Evolutionary conservation across 2,797 vertebrate genomes (phyloP).

Genomic region (Phrynocephalus guinanensis): DNA sequence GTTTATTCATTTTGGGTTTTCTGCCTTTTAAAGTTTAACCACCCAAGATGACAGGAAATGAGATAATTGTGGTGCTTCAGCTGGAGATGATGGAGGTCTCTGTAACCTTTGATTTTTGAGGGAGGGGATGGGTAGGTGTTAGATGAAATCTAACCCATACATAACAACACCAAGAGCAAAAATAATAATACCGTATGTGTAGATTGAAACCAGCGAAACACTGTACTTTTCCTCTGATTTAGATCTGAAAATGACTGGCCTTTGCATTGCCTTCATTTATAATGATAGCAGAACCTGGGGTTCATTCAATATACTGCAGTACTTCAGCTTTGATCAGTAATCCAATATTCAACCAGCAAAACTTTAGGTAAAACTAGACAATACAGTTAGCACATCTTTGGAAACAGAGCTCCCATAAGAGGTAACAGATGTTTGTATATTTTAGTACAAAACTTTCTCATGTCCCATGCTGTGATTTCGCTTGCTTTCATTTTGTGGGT

Average conservation of each 20-base stretch:
- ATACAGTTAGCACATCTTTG: too few species aligned
- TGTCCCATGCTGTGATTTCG: too few species aligned
- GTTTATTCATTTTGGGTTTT: constrained; percentile 34
- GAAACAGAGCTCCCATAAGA: too few species aligned
- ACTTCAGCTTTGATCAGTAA: background rate
- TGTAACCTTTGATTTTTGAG: background rate
- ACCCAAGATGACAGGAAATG: constrained; percentile 34
- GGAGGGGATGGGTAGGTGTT: fast-evolving
- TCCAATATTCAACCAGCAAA: background rate
- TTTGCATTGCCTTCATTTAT: background rate
- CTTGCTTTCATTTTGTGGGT: too few species aligned
- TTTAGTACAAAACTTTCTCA: too few species aligned
- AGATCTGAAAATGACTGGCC: background rate
- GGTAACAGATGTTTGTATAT: too few species aligned
- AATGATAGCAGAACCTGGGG: constrained; percentile 1
- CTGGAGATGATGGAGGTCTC: constrained; percentile 23
- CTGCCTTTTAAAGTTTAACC: constrained; percentile 17
- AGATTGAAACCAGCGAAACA: constrained; percentile 11
- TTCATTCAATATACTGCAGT: constrained; percentile 7
- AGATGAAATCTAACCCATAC: constrained; percentile 28
- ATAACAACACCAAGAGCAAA: background rate
- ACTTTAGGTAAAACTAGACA: too few species aligned
- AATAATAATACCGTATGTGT: background rate
- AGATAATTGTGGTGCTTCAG: background rate
- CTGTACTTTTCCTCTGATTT: background rate